phyloP scores from a whole-genome alignment of 2,797 vertebrate genomes.

The Chaetophractus vellerosus region DNA sequence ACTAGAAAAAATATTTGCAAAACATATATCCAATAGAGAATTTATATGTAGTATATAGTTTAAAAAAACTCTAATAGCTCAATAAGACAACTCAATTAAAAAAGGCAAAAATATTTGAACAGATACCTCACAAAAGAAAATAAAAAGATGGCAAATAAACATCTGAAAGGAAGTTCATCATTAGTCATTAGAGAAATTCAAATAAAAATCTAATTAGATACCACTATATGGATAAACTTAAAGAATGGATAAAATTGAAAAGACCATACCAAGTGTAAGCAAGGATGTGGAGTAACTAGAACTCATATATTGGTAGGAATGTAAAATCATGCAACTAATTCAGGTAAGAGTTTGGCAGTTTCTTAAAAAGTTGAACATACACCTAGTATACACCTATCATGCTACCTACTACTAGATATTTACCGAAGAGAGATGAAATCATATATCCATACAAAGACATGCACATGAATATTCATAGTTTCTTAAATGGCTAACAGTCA shows the following conservation, averaged over 20 bases:
- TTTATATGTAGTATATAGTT: too few species aligned
- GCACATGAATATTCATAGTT: not conserved
- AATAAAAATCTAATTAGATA: conserved; percentile 31
- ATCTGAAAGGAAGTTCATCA: conserved; percentile 10
- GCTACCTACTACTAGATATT: not conserved
- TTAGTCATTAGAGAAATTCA: not conserved
- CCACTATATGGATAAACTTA: not conserved
- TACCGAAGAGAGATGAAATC: not conserved
- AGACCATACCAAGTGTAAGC: not conserved
- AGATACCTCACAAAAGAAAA: not conserved
- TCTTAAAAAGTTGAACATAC: not conserved
- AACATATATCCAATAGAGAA: too few species aligned
- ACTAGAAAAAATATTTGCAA: too few species aligned
- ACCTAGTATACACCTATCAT: not conserved
- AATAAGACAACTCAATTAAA: too few species aligned
- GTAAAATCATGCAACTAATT: not conserved
- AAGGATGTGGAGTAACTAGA: not conserved
- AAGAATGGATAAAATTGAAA: conserved; percentile 3
- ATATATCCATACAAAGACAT: not conserved
- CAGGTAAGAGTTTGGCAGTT: not conserved
- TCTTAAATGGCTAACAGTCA: not conserved
- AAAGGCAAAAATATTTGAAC: too few species aligned
- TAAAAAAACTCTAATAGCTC: too few species aligned
- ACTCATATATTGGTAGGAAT: not conserved
- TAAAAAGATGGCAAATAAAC: not conserved